phyloP scores from a whole-genome alignment of 2,113 vertebrate genomes.

The Choloepus hoffmanni region DNA sequence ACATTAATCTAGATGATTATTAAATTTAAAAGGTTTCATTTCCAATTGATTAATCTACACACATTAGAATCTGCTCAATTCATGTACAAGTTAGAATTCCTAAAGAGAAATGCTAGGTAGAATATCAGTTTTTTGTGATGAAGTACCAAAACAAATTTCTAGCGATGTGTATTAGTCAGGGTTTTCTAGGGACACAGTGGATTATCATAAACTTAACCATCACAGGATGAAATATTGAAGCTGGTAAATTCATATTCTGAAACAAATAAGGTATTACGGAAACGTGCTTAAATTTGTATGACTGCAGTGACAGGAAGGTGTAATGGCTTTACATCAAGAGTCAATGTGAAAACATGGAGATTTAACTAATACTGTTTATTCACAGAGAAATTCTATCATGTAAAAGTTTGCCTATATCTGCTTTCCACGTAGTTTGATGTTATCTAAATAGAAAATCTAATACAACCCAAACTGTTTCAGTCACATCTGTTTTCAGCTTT shows the following conservation, averaged over 20 bases:
- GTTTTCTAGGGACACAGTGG: too few species aligned
- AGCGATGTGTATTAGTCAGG: too few species aligned
- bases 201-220: too few species aligned
- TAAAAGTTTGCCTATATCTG: not conserved
- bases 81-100: not conserved
- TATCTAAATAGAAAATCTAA: not conserved
- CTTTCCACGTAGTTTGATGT: constrained; percentile 13
- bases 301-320: not conserved
- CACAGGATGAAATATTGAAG: constrained; percentile 24
- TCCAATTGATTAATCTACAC: not conserved
- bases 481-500: constrained; percentile 4
- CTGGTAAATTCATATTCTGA: not conserved
- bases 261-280: constrained; percentile 18
- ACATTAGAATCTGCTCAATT: constrained; percentile 33
- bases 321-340: not conserved
- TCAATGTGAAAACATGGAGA: not conserved
- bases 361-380: not conserved
- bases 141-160: not conserved
- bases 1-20: not conserved
- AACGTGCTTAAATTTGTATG: constrained; percentile 19
- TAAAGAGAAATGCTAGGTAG: not conserved
- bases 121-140: constrained; percentile 7
- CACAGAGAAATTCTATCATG: not conserved
- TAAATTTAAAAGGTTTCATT: constrained; percentile 20
- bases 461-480: not conserved